phyloP scores from a whole-genome alignment of 2,888 invertebrate species.

The Drosophila phalerata region DNA sequence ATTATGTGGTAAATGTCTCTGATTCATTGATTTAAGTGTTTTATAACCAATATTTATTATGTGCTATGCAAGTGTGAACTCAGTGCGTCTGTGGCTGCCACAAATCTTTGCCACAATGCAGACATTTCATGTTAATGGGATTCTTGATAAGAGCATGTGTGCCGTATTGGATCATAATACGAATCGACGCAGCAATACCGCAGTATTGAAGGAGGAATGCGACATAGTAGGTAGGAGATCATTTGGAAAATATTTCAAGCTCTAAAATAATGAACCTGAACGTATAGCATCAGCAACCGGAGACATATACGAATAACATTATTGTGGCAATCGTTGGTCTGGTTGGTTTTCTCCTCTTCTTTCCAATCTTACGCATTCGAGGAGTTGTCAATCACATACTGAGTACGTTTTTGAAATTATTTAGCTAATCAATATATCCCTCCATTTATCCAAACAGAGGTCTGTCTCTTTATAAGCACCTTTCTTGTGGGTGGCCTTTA shows the following conservation, averaged over 20 bases:
- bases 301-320: slow-evolving; percentile 62
- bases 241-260: slow-evolving; percentile 27
- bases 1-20: slow-evolving; percentile 59
- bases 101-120: slow-evolving; percentile 91
- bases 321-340: slow-evolving; percentile 61
- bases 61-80: slow-evolving; percentile 88
- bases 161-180: slow-evolving; percentile 70
- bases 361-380: slow-evolving; percentile 55
- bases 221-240: slow-evolving; percentile 63
- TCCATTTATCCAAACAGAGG: slow-evolving; percentile 60
- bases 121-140: slow-evolving; percentile 82
- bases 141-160: slow-evolving; percentile 68
- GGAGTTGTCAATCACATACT: slow-evolving; percentile 58
- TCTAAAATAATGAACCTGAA: slow-evolving; percentile 55
- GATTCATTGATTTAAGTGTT: background rate
- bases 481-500: slow-evolving; percentile 86
- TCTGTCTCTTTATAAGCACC: slow-evolving; percentile 86
- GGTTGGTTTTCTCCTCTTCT: slow-evolving; percentile 47
- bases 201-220: slow-evolving; percentile 43
- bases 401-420: slow-evolving; percentile 55
- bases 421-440: background rate
- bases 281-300: slow-evolving; percentile 44
- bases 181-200: background rate
- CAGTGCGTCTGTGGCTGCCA: slow-evolving; percentile 94
- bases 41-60: too few species aligned